These are phyloP conservation scores for Pavo muticus DNA, from an alignment of 2,113 vertebrate species.

Conservation along the genomic window DNA sequence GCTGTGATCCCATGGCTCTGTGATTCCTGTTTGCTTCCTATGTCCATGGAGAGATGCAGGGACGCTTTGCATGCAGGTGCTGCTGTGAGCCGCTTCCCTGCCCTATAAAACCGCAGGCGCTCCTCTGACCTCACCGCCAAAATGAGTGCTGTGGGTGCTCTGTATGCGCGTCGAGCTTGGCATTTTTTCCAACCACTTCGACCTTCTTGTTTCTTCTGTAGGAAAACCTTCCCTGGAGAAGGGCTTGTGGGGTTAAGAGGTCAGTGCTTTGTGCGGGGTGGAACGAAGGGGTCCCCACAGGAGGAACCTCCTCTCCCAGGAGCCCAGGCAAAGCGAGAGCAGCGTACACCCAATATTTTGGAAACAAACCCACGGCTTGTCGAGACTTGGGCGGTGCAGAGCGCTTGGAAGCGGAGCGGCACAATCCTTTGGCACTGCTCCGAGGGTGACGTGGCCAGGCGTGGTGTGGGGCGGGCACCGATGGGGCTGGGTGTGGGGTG, in stretches of 20 bases:
- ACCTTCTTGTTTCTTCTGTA: neutral
- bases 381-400: neutral
- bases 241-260: neutral
- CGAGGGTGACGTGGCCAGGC: slow-evolving; percentile 38
- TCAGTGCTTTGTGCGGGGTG: fast-evolving
- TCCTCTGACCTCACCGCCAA: neutral
- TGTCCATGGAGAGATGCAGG: fast-evolving
- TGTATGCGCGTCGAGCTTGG: neutral
- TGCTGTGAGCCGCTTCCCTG: neutral
- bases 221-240: neutral
- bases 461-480: neutral
- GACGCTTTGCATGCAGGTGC: fast-evolving
- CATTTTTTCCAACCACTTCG: neutral
- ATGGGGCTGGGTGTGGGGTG: neutral
- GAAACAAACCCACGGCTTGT: slow-evolving; percentile 19
- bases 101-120: neutral
- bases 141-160: neutral
- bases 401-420: neutral
- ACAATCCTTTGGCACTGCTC: neutral
- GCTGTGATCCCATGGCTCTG: neutral
- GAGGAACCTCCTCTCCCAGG: neutral
- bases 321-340: neutral
- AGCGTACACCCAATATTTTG: neutral
- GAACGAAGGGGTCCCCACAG: neutral
- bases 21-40: neutral